Conservation (phyloP, 2,888 invertebrate species). For the Boloria selene region DNA sequence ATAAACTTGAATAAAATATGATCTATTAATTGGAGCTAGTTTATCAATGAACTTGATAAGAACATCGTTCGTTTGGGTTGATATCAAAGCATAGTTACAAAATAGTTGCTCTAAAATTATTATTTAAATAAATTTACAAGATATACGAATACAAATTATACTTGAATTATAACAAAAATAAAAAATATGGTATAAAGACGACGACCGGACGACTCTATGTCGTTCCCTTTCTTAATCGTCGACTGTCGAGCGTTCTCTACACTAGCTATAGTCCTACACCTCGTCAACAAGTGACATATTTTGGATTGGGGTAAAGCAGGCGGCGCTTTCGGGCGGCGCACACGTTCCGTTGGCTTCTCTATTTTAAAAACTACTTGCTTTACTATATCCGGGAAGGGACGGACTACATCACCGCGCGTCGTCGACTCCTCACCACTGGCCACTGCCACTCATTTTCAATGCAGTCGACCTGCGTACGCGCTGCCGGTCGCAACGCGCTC, state of each 20-base stretch:
- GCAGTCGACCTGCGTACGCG: conserved; percentile 81
- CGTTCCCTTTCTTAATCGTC: conserved; percentile 30
- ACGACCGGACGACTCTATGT: not conserved
- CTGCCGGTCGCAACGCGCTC: conserved; percentile 74
- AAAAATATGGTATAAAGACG: not conserved
- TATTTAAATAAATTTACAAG: too few species aligned
- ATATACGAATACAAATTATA: not conserved
- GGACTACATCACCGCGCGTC: conserved; percentile 67
- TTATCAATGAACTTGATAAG: too few species aligned
- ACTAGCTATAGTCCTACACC: conserved; percentile 19
- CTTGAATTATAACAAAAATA: not conserved
- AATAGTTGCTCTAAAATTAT: too few species aligned
- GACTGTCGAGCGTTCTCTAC: conserved; percentile 19
- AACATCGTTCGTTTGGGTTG: too few species aligned
- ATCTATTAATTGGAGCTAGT: too few species aligned
- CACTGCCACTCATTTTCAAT: conserved; percentile 74
- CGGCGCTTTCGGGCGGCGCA: conserved; percentile 78
- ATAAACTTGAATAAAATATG: too few species aligned
- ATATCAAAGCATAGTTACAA: too few species aligned
- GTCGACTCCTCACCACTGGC: conserved; percentile 58
- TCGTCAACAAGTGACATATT: conserved; percentile 75
- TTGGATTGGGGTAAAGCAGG: conserved; percentile 75
- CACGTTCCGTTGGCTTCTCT: conserved; percentile 81
- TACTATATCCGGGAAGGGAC: conserved; percentile 80
- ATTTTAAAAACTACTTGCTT: conserved; percentile 79